These are phyloP conservation scores for Dasypogon diadema DNA, from an alignment of 2,888 invertebrate species.

Conservation along the genomic window DNA sequence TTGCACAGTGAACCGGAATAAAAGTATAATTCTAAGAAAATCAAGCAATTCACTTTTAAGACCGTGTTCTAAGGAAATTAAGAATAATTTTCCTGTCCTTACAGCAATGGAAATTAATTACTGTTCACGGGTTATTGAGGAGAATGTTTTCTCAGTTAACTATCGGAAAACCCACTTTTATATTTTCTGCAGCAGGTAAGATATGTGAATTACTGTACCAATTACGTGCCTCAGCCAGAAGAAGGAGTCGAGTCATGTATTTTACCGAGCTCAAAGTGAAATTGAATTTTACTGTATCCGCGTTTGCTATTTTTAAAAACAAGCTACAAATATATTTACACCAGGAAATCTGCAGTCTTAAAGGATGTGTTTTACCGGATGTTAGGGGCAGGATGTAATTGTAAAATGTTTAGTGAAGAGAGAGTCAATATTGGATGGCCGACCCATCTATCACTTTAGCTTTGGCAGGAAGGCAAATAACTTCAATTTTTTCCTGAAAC, in stretches of 20 bases:
- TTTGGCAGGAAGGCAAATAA: slow-evolving; percentile 29
- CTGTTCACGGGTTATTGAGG: not conserved
- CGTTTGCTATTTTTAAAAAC: not conserved
- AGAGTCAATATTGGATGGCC: slow-evolving; percentile 30
- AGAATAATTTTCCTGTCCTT: no score
- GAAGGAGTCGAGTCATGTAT: not conserved
- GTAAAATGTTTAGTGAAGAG: not conserved
- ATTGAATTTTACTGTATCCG: not conserved
- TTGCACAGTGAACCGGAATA: no score
- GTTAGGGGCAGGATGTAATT: slow-evolving; percentile 3
- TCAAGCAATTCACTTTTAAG: no score
- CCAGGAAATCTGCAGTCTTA: no score
- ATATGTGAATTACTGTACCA: not conserved
- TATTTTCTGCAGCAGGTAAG: not conserved
- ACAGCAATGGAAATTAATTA: no score
- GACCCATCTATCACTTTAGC: slow-evolving; percentile 8
- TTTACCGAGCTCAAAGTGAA: not conserved
- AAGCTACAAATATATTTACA: no score
- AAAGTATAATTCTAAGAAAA: no score
- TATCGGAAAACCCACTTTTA: no score
- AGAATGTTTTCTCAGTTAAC: no score
- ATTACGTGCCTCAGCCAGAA: not conserved
- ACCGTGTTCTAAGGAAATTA: no score
- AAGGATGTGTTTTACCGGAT: not conserved
- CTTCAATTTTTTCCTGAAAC: slow-evolving; percentile 39